Evolutionary conservation across 1,140 invertebrate genomes (phyloP), one percentile per base, ranked within the genome.

Genomic region (Bombyx mandarina): DNA sequence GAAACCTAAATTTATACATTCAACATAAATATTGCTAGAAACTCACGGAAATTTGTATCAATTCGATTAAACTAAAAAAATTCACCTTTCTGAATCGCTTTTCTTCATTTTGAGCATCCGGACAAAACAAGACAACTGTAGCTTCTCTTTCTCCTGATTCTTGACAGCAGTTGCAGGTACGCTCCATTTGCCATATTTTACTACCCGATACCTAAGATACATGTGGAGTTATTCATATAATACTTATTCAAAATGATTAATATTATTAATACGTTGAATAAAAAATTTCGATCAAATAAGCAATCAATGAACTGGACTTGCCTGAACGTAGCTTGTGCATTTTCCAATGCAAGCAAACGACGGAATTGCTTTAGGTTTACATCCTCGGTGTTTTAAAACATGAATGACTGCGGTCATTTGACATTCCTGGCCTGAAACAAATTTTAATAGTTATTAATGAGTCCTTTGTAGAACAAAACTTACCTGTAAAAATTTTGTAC

Each of bases 161-260:
- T 84, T 97, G 96, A 84, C 96, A 98, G 77, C 96, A 98, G 92
- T 97, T 97, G 71, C 96, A 97, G 8, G 95, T 97, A 48, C 96
- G 89, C 81, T 98, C 96, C 92, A 96, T 97, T 90, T 97, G 96
- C 96, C 96, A 98, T 75, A 97, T 95, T 89, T 97, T 97, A 62
- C 95, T 97, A 8, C 95, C 95, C n/a, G 96, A 97, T 6, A 97
- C 95, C 96, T 97, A 7, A 26, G 12, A 49, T 48, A 22, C 48
- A 48, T 35, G 43, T 6, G 43, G 42, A 8, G 7, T 35, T 50
- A n/a, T 18, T 18, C 12, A 18, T 50, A 22, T 50, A n/a, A 12
- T 18, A 50, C 12, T 8, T 1, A 0, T 22, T 9, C 8, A 18
- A 18, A 50, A 12, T 7, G 12, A 0, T 0, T 2, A 22, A 4